A percentile compares a stretch with the other conserved stretches of the same genome.
Conservation (phyloP, 2,888 invertebrate species). For the Antheraea assamensis region DNA sequence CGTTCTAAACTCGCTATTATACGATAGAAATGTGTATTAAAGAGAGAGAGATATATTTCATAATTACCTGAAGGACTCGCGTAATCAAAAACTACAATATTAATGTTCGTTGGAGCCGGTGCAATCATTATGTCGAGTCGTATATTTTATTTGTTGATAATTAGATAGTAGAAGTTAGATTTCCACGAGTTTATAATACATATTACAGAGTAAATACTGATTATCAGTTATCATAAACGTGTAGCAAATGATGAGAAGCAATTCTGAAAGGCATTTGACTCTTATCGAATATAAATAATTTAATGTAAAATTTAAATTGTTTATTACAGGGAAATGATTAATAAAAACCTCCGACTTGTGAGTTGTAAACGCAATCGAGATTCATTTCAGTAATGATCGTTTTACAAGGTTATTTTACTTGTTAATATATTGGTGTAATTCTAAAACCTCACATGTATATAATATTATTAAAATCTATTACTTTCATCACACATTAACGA, state of each 20-base stretch:
- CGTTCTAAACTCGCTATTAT: too few species aligned
- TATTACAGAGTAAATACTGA: not conserved
- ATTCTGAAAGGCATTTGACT: not conserved
- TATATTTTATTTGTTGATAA: too few species aligned
- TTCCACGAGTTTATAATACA: too few species aligned
- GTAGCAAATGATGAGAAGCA: not conserved
- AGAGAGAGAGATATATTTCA: not conserved
- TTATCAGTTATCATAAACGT: not conserved
- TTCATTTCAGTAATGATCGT: not conserved
- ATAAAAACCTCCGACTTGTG: not conserved
- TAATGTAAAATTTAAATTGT: not conserved
- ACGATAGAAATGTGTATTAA: not conserved
- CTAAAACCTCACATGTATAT: too few species aligned
- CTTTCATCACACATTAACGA: slow-evolving; percentile 35
- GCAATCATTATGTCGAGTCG: not conserved
- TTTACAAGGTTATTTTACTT: not conserved
- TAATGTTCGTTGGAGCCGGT: not conserved
- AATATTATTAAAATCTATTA: slow-evolving; percentile 26
- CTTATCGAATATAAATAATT: not conserved
- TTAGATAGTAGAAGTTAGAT: too few species aligned
- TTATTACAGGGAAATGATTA: not conserved
- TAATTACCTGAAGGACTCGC: too few species aligned
- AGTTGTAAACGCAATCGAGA: not conserved
- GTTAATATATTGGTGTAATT: not conserved
- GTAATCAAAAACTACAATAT: not conserved